Base-by-base conservation (phyloP, 92 coral and sea anemone species). In the Paragorgia papillata region DNA sequence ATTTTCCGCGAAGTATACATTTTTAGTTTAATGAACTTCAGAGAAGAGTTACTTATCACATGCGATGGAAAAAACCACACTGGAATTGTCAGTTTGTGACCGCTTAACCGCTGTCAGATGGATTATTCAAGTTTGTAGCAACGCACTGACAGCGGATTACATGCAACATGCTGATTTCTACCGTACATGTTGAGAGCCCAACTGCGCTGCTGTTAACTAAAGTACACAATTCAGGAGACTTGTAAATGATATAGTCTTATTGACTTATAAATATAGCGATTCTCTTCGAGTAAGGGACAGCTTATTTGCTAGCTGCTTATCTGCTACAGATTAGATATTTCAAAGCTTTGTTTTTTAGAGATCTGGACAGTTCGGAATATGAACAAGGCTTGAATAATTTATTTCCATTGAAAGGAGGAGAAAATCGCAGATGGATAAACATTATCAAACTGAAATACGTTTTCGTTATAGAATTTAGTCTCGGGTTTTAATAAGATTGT, bases 371-470 rank as follows among this genome's bases (percentile, higher is more conserved):
- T 37, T 10, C 43, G 43, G 58, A 27, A 68, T 27, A 48, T 44
- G 75, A 68, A 37, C 58, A 68, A 68, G 53, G 75, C 41, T 68
- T 68, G 58, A 68, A 68, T 68, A 44, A 68, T 68, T 68, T 44
- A 68, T 66, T 66, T 53, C 73, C 21, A n/a, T 40, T 44, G 59
- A 68, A 68, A 68, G 75, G 48, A 24, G 57, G 74, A 67, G 15
- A 15, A 37, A 40, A 18, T n/a, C 22, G n/a, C 51, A 43, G 57
- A 43, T 56, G 73, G 26, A 27, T 18, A 35, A 22, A 44, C n/a
- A 25, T 68, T 68, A 59, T 25, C 34, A 13, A 10, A 66, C 28
- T 0, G n/a, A 7, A 7, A 46, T 46, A 6, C 2, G 14, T 46
- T 46, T 46, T 46, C n/a, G n/a, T n/a, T n/a, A n/a, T n/a, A n/a